Evolutionary conservation across 2,888 invertebrate species (phyloP), one percentile per base, ranked within the genome.

Genomic region (Onchidella celtica): DNA sequence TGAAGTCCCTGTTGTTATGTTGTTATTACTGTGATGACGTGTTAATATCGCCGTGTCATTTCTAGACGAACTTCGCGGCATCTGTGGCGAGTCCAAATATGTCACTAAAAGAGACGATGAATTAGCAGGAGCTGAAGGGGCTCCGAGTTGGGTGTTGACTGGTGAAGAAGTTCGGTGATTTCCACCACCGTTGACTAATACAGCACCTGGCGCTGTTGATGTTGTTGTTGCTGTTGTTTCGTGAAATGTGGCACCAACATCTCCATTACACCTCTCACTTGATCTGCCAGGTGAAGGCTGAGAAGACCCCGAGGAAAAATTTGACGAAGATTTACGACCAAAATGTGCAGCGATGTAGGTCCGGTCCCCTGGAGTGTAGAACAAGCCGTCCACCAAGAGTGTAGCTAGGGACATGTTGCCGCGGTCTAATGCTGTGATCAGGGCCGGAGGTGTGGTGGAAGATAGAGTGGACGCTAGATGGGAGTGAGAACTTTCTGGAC

Each of bases 321-420:
- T 72, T 29, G 57, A 72, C n/a, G n/a, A n/a, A n/a, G n/a, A n/a
- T n/a, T n/a, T n/a, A n/a, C n/a, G n/a, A n/a, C n/a, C n/a, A n/a
- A n/a, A n/a, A n/a, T n/a, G n/a, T n/a, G n/a, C n/a, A n/a, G n/a
- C n/a, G 14, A 75, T 17, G 32, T 61, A 65, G 14, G 29, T 3
- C 9, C 24, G 38, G 36, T 75, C 75, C n/a, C 38, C 14, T 47
- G n/a, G 24, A 17, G 75, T 75, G 63, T 75, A 75, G n/a, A 75
- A 63, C 17, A 75, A 32, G 0, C 65, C 75, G n/a, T 75, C 65
- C 9, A 40, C 27, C 0, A 75, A 32, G 11, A 75, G 75, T 17
- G 24, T 63, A 0, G 75, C 75, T 21, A 75, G 17, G 0, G 38
- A 47, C 29, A 63, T n/a, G 29, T 65, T 75, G 29, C 47, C 32